These are phyloP conservation scores for Cantharis lateralis DNA, from an alignment of 2,888 invertebrate genomes.

Conservation along the genomic window DNA sequence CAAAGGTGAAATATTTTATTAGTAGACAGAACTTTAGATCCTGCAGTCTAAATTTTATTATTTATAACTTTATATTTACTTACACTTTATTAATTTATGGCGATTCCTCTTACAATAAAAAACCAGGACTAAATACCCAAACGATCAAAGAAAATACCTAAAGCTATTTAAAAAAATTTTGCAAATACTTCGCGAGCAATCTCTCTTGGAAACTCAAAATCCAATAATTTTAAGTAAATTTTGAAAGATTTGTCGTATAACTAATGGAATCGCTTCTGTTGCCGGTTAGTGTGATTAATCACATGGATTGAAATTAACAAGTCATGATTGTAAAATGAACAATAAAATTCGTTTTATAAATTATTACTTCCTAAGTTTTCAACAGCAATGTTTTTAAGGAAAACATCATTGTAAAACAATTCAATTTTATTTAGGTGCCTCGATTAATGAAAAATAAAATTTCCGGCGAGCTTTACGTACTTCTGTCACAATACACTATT, in stretches of 20 bases:
- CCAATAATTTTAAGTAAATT: neutral
- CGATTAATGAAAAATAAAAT: too few relatives aligned
- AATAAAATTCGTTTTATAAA: too few relatives aligned
- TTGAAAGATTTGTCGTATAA: neutral
- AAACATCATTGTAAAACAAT: too few relatives aligned
- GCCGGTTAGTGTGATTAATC: too few relatives aligned
- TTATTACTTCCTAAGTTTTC: too few relatives aligned
- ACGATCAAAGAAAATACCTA: neutral
- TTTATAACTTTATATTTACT: conserved; percentile 18
- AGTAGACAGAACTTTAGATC: conserved; percentile 38
- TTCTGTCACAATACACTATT: too few relatives aligned
- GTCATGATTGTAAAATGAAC: too few relatives aligned
- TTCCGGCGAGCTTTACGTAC: too few relatives aligned
- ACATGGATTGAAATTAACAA: too few relatives aligned
- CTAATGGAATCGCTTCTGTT: too few relatives aligned
- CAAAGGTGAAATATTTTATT: conserved; percentile 41
- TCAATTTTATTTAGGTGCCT: too few relatives aligned
- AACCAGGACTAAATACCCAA: neutral
- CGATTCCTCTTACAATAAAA: neutral
- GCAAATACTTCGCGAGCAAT: neutral
- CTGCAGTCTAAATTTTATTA: conserved; percentile 29
- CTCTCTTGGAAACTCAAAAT: neutral
- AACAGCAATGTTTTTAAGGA: too few relatives aligned
- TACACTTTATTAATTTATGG: conserved; percentile 7
- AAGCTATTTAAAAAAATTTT: neutral